phyloP scores from a whole-genome alignment of 2,113 vertebrate genomes.

The Mugil cephalus region DNA sequence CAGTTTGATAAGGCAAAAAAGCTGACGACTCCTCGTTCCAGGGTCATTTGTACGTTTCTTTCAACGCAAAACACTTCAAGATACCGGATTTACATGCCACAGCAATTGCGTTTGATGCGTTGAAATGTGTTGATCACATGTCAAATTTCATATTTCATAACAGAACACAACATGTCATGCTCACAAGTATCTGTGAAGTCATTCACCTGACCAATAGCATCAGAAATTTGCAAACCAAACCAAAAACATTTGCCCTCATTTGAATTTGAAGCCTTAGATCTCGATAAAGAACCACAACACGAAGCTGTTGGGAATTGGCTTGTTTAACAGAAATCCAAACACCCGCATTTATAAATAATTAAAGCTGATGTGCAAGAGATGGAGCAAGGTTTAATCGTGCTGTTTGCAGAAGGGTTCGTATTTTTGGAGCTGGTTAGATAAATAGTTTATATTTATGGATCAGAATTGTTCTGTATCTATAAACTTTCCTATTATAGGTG shows the following conservation, averaged over 20 bases:
- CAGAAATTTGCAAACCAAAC: background rate
- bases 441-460: no score
- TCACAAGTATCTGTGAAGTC: slow-evolving; percentile 30
- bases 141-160: slow-evolving; percentile 25
- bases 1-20: background rate
- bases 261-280: background rate
- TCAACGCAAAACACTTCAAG: no score
- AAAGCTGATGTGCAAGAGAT: background rate
- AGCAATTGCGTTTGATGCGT: background rate
- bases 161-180: slow-evolving; percentile 19
- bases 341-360: background rate
- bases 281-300: no score
- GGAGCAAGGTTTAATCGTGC: fast-evolving
- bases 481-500: no score
- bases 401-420: background rate
- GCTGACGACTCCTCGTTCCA: background rate
- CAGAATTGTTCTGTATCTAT: no score
- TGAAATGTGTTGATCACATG: background rate
- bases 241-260: background rate
- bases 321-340: background rate
- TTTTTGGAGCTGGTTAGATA: background rate
- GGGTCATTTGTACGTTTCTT: background rate
- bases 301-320: background rate
- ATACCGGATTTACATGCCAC: background rate
- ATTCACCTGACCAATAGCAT: background rate